Evolutionary conservation across 2,888 invertebrate genomes (phyloP), one percentile per base, ranked within the genome.

Genomic region (Epistrophe grossulariae): DNA sequence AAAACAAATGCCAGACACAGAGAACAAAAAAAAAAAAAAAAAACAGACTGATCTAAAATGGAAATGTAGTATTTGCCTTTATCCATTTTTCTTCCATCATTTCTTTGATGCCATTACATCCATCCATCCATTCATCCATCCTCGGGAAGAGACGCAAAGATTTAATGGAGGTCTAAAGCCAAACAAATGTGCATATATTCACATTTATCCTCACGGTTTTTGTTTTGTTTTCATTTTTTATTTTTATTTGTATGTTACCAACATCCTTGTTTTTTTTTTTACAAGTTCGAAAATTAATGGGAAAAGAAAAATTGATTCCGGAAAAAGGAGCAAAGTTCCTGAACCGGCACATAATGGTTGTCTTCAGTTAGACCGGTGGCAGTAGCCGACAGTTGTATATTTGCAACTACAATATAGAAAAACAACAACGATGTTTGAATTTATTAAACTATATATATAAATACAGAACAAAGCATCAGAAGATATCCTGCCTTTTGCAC

Each of bases 161-260:
- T 85, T 78, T 82, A 87, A 87, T 79, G 74, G 79, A 66, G 73
- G 76, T 81, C 81, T 82, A 73, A 85, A 85, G 85, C 85, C 85
- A 85, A 82, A 82, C 87, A 83, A 87, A 87, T 83, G 82, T 79
- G 74, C 74, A 82, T 79, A 82, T 74, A 85, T 82, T 82, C 79
- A 71, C 87, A 87, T 79, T 83, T 72, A 76, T 83, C 59, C 85
- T 40, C 45, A 77, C 71, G 62, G 50, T 40, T 40, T 64, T 43
- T 31, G 11, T 66, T 68, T 76, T 57, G n/a, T 31, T 4, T 52
- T 72, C 13, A 24, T 24, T 24, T 45, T 4, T 31, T n/a, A n/a
- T 31, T 31, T 31, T 31, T 31, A 43, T 72, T 24, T 52, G 9
- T 13, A 55, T 28, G 15, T 31, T 55, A 15, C 52, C 55, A 43